Base-by-base conservation (phyloP, 2,888 invertebrate species). In the Lapara coniferarum region DNA sequence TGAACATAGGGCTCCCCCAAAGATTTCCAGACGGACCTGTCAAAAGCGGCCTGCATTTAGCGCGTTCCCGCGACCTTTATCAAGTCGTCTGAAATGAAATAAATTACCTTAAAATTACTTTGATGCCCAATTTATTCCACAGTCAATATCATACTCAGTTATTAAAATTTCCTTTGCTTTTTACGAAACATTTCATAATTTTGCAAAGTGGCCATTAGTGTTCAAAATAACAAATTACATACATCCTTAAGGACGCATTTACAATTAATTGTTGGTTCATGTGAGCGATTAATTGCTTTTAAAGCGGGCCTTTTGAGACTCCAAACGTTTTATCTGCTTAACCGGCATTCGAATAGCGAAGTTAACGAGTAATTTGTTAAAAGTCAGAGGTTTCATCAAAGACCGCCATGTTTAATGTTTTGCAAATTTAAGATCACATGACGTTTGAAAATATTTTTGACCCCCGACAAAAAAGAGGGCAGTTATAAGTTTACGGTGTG, bases 321-420 rank as follows among this genome's bases (percentile, higher is more conserved):
- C 30, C 57, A 37, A 13, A 13, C 30, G 13, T 30, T 13, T 30
- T 57, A 14, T 37, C 13, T 30, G 30, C 14, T 57, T 57, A 14
- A 13, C 52, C n/a, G 53, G 19, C 10, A 16, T 51, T 51, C 51
- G 51, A 0, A 14, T 6, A 57, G 13, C 30, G 7, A 2, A 13
- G 14, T 57, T 30, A 37, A 57, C 30, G 37, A 57, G 57, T 57
- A 30, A 57, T 57, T 57, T 57, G 57, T 57, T 37, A 57, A 57
- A 57, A 57, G 57, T 37, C 8, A 14, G 30, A 37, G 30, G 57
- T 57, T 57, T 57, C 8, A 53, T 53, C 53, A 6, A n/a, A 53
- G 16, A 12, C 1, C 51, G 12, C 7, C 51, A 51, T 37, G 37
- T 37, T 37, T 37, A 3, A 37, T 37, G 37, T 37, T 37, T 7